Evolutionary conservation across 2,797 vertebrate genomes (phyloP).

Genomic region (Hyperoplus immaculatus): DNA sequence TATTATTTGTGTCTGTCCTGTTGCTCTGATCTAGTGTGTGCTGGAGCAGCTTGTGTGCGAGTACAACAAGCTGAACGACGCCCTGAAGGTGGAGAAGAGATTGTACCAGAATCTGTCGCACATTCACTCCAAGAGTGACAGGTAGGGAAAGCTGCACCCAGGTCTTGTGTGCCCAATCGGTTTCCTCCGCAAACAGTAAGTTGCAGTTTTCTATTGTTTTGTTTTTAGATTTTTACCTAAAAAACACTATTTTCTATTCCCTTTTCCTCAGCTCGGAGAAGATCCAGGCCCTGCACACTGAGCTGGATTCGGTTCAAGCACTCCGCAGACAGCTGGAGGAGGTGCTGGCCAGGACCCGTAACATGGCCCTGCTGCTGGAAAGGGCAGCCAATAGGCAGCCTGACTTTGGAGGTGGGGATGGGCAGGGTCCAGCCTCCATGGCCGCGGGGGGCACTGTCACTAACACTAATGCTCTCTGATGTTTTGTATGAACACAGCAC

Average conservation of each 20-base stretch:
- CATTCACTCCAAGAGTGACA: constrained; percentile 85
- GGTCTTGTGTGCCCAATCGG: not conserved
- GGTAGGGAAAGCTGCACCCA: constrained; percentile 78
- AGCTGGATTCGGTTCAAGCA: constrained; percentile 91
- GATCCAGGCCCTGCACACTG: constrained; percentile 88
- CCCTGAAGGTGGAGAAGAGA: constrained; percentile 91
- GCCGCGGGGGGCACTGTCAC: constrained; percentile 79
- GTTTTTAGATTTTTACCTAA: not conserved
- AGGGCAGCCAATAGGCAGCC: constrained; percentile 83
- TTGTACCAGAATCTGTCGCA: constrained; percentile 91
- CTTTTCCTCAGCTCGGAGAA: constrained; percentile 74
- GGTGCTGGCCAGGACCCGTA: constrained; percentile 90
- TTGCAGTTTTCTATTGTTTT: not conserved
- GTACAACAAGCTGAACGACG: constrained; percentile 91
- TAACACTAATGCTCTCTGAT: constrained; percentile 83
- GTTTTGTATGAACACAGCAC: constrained; percentile 64
- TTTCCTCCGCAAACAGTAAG: not conserved
- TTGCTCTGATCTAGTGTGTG: constrained; percentile 75
- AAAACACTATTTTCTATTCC: not conserved
- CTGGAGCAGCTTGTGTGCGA: constrained; percentile 92
- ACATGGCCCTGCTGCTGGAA: constrained; percentile 89
- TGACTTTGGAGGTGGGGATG: constrained; percentile 96
- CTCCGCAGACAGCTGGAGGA: constrained; percentile 93
- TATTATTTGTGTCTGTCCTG: not conserved
- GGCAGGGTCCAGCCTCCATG: constrained; percentile 88